Evolutionary conservation across 2,888 invertebrate species (phyloP).

Genomic region (Chalcosyrphus nemorum): DNA sequence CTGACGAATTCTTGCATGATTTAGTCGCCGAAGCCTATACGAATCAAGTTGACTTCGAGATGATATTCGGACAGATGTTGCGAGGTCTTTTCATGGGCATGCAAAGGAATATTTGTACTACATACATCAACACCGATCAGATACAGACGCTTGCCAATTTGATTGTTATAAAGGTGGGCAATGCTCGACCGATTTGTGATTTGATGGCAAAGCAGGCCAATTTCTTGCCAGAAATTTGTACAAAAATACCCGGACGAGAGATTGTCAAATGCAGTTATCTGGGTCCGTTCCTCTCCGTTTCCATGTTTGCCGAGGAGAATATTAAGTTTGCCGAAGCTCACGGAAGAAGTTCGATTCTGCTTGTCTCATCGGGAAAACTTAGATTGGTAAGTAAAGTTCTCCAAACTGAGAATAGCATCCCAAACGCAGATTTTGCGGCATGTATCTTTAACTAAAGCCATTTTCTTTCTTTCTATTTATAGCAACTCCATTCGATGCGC

Average conservation of each 20-base stretch:
- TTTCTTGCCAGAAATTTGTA: slow-evolving; percentile 88
- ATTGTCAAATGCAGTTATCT: slow-evolving; percentile 92
- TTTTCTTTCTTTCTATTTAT: slow-evolving; percentile 79
- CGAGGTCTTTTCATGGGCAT: slow-evolving; percentile 81
- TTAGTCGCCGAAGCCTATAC: slow-evolving; percentile 84
- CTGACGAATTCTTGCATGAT: slow-evolving; percentile 85
- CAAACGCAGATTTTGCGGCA: no score
- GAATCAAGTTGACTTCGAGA: slow-evolving; percentile 79
- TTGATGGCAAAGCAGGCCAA: slow-evolving; percentile 86
- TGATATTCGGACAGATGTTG: slow-evolving; percentile 79
- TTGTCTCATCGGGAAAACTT: slow-evolving; percentile 76
- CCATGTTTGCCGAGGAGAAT: slow-evolving; percentile 96
- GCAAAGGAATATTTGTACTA: slow-evolving; percentile 80
- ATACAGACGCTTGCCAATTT: slow-evolving; percentile 90
- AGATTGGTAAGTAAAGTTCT: slow-evolving; percentile 80
- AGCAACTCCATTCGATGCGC: slow-evolving; percentile 91
- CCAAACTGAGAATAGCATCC: no score
- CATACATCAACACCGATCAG: slow-evolving; percentile 84
- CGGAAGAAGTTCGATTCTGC: slow-evolving; percentile 78
- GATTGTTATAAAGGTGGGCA: slow-evolving; percentile 89
- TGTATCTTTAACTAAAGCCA: no score
- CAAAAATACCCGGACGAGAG: slow-evolving; percentile 92
- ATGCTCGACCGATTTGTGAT: slow-evolving; percentile 90
- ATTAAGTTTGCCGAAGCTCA: slow-evolving; percentile 92
- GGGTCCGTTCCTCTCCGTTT: slow-evolving; percentile 95